These are phyloP conservation scores for Homalodisca vitripennis DNA, from an alignment of 1,140 invertebrate genomes.

Conservation along the genomic window DNA sequence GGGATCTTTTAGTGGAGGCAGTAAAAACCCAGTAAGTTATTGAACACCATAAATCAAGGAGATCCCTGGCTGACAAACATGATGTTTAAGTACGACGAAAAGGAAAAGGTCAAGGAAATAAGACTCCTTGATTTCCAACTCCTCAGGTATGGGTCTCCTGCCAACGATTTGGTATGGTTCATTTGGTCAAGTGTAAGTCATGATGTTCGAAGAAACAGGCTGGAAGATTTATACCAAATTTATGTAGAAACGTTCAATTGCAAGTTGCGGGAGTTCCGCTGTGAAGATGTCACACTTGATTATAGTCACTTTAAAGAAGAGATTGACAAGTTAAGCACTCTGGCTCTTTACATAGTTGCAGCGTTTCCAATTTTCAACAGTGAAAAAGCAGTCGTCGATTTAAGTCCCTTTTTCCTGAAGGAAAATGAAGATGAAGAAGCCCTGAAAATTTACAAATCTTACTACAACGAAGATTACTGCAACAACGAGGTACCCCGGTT, in stretches of 20 bases:
- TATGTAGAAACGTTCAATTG: slow-evolving; percentile 21
- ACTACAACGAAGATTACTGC: not conserved
- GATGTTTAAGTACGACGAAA: slow-evolving; percentile 32
- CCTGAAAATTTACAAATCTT: not conserved
- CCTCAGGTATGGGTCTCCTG: not conserved
- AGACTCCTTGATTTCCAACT: slow-evolving; percentile 34
- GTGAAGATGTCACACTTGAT: not conserved
- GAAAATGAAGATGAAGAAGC: not conserved
- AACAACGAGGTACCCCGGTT: not conserved
- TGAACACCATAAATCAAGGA: slow-evolving; percentile 50
- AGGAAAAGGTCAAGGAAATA: not conserved
- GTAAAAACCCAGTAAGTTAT: slow-evolving; percentile 37
- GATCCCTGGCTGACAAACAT: slow-evolving; percentile 40
- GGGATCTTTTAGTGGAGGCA: not conserved
- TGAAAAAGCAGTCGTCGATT: not conserved
- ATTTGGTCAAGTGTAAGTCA: not conserved
- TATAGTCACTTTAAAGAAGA: not conserved
- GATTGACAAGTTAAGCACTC: not conserved
- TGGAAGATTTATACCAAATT: not conserved
- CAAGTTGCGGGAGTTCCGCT: not conserved
- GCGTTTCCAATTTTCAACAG: too few relatives aligned
- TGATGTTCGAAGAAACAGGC: slow-evolving; percentile 11
- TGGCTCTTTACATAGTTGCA: not conserved
- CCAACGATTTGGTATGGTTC: slow-evolving; percentile 6
- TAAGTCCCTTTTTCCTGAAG: too few relatives aligned